Base-by-base conservation (phyloP, 2,113 vertebrate species). In the Vireo altiloquus region DNA sequence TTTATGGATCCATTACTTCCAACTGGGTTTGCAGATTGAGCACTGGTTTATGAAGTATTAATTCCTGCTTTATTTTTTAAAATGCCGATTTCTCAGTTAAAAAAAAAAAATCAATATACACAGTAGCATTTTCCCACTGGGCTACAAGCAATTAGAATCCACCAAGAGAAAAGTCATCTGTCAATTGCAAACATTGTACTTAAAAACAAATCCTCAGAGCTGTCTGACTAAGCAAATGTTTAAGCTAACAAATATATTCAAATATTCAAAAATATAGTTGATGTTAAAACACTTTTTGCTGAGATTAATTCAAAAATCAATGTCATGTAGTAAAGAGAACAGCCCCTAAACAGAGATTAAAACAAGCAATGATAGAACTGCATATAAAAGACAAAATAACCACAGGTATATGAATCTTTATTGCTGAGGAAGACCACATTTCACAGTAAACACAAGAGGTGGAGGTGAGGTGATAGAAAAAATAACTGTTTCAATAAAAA, bases 341-440 rank as follows among this genome's bases (percentile, higher is more conserved):
- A 93, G 31, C 54, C 56, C 76, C 78, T 91, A 89, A 96, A 91
- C 83, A 90, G 84, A 94, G 81, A 96, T 96, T 95, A 95, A 94
- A 96, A 92, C 69, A 89, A 93, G 70, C 2, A 0, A 57, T 86
- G 95, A 76, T 78, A 86, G 95, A 97, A 96, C 82, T 94, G 96
- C 92, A 96, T 96, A 95, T 95, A 97, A 97, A 97, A 96, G 82
- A 94, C 78, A 94, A 97, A 97, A 95, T 93, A 97, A 96, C 81
- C 61, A 82, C 77, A 96, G 84, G 76, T 96, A 77, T 90, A 89
- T 84, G 81, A 95, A 91, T 91, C 83, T 90, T 78, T 86, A 82
- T 70, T 81, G 83, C 91, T 82, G 66, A 93, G 65, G 64, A 77
- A 85, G 65, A 75, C 56, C 64, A 75, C 35, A 88, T 82, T 92